Evolutionary conservation across 2,113 vertebrate species (phyloP), one percentile per base, ranked within the genome.

Genomic region (Malurus melanocephalus): DNA sequence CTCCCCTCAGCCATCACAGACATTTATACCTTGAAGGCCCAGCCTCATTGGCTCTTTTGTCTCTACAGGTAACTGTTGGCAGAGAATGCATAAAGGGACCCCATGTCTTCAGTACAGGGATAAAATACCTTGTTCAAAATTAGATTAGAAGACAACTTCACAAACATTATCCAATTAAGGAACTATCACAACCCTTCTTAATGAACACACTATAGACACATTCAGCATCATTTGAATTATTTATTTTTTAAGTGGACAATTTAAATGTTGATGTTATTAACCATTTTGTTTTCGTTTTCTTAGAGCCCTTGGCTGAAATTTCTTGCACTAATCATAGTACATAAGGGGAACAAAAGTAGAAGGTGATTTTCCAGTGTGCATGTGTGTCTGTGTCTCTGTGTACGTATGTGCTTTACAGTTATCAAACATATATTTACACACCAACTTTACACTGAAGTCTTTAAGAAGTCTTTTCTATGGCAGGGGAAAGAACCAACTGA

Each of bases 201-300:
- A 80, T 95, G 89, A 94, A 95, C 87, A 95, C 94, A 69, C 95
- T 42, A 53, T 21, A 71, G 92, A 94, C 32, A 92, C n/a, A 5
- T 86, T 89, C 23, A 48, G 51, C 93, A 96, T 92, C 66, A 73
- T 96, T 97, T 94, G 94, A 93, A 95, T 90, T 79, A 95, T 96
- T 98, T 98, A 97, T 97, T 98, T 96, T 94, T 97, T 89, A 96
- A 94, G 96, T 95, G 96, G 95, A 98, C 96, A 95, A 90, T 94
- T 96, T 90, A 67, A 93, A 94, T 96, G 94, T 94, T 74, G 81
- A 85, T 88, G 61, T 67, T 55, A 32, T 80, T 94, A 73, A 94
- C 87, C 90, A 91, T 92, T 93, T 93, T 92, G 59, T 94, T 91
- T 93, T 77, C 46, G 60, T 77, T 94, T 95, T 90, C 87, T 92